Percentiles rank a stretch among this genome's conserved stretches.
Evolutionary conservation across 2,888 invertebrate genomes (phyloP).

Genomic region (Noctua pronuba): DNA sequence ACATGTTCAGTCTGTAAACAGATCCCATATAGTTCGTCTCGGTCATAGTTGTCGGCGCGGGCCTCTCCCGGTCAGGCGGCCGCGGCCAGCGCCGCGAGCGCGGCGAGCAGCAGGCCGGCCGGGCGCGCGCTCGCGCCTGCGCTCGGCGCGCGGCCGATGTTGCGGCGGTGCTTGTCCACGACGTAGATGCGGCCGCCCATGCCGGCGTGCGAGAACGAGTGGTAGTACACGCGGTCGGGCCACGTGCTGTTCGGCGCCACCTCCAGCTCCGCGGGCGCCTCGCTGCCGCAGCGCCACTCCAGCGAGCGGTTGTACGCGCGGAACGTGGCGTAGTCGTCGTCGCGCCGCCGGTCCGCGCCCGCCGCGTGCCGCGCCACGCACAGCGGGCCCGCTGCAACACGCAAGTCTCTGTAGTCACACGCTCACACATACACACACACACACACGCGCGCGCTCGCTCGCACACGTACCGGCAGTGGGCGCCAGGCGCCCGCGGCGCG

Average conservation of each 20-base stretch:
- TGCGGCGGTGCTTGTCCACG: slow-evolving; percentile 93
- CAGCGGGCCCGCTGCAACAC: slow-evolving; percentile 93
- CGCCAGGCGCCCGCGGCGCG: slow-evolving; percentile 94
- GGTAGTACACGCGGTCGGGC: slow-evolving; percentile 98
- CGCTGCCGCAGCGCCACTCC: slow-evolving; percentile 91
- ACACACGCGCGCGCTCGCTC: background rate
- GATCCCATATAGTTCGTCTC: background rate
- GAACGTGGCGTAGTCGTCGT: slow-evolving; percentile 94
- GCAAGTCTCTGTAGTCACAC: background rate
- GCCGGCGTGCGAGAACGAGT: slow-evolving; percentile 97
- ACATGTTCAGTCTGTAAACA: background rate
- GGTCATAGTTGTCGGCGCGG: background rate
- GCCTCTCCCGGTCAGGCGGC: background rate
- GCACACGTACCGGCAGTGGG: slow-evolving; percentile 92
- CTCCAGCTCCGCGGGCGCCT: slow-evolving; percentile 93
- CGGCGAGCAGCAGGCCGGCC: background rate
- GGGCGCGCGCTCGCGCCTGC: background rate
- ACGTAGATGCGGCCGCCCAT: slow-evolving; percentile 99
- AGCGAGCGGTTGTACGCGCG: slow-evolving; percentile 96
- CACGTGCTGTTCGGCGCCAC: slow-evolving; percentile 97
- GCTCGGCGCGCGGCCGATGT: slow-evolving; percentile 70
- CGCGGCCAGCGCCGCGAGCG: background rate
- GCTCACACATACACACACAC: fast-evolving
- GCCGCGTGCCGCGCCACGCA: slow-evolving; percentile 93
- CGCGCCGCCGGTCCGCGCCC: slow-evolving; percentile 93